Percentiles rank a stretch among this genome's conserved stretches.
phyloP scores from a whole-genome alignment of 1,140 invertebrate genomes.

The Drosophila asahinai region DNA sequence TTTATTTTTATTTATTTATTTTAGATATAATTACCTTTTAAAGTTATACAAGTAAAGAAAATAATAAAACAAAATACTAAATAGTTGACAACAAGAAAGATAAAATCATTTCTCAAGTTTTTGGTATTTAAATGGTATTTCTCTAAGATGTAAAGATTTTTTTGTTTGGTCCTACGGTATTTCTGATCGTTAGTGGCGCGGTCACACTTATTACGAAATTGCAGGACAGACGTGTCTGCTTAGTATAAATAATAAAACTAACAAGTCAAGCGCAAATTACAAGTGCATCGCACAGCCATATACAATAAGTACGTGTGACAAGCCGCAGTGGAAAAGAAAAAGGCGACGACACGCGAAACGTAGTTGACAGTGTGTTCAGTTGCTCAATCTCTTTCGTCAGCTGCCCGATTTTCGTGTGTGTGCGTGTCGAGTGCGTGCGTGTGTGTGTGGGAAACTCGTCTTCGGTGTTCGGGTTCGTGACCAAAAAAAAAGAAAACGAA shows the following conservation, averaged over 20 bases:
- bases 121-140: background rate
- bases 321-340: constrained; percentile 7
- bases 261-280: constrained; percentile 1
- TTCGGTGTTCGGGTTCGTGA: background rate
- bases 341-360: constrained; percentile 10
- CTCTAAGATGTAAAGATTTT: background rate
- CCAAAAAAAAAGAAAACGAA: constrained; percentile 13
- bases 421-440: constrained; percentile 11
- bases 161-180: background rate
- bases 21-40: too few relatives aligned
- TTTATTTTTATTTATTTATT: too few relatives aligned
- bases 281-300: constrained; percentile 9
- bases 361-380: constrained; percentile 24
- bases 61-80: too few relatives aligned
- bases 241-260: constrained; percentile 21
- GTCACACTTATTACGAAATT: constrained; percentile 17
- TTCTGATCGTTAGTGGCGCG: background rate
- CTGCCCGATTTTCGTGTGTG: constrained; percentile 38
- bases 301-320: constrained; percentile 21
- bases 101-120: background rate
- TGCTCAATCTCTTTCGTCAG: constrained; percentile 43
- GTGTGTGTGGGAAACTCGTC: constrained; percentile 13
- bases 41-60: too few relatives aligned
- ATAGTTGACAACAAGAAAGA: too few relatives aligned
- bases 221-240: constrained; percentile 21